Conservation (phyloP, 2,113 vertebrate genomes). For the Oxygymnocypris stewartii region DNA sequence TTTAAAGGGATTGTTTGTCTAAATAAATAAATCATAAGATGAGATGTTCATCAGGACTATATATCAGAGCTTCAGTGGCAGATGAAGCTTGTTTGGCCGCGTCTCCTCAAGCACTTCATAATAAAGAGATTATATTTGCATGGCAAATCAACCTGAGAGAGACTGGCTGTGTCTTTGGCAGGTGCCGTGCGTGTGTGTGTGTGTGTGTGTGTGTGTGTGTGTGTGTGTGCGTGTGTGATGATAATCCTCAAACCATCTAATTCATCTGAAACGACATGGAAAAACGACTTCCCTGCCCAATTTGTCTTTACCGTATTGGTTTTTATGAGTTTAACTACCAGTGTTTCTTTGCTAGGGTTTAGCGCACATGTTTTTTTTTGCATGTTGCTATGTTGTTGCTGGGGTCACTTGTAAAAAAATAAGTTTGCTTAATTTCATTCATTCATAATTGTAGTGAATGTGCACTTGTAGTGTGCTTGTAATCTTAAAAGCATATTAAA, state of each 20-base stretch:
- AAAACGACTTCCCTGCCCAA: not conserved
- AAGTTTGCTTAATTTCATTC: not conserved
- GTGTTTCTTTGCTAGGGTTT: not conserved
- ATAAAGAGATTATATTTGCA: constrained; percentile 69
- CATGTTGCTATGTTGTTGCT: not conserved
- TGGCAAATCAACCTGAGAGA: constrained; percentile 56
- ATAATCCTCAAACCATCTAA: constrained; percentile 24
- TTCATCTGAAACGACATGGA: not conserved
- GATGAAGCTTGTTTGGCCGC: constrained; percentile 41
- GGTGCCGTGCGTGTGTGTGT: constrained; percentile 30
- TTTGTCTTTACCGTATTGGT: not conserved
- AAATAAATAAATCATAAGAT: too few species aligned
- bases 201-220: constrained; percentile 16
- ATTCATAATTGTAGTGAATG: not conserved
- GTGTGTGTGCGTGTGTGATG: constrained; percentile 18
- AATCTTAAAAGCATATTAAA: not conserved
- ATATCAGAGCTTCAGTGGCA: not conserved
- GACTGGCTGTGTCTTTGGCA: constrained; percentile 19
- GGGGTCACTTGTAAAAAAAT: not conserved
- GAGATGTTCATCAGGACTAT: not conserved
- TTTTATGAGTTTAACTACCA: not conserved
- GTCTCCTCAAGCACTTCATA: constrained; percentile 52
- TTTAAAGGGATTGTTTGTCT: not conserved
- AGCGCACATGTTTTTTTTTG: not conserved
- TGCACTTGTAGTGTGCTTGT: not conserved